Evolutionary conservation across 2,797 vertebrate species (phyloP), one percentile per base, ranked within the genome.

Genomic region (Jordanella pulchra): DNA sequence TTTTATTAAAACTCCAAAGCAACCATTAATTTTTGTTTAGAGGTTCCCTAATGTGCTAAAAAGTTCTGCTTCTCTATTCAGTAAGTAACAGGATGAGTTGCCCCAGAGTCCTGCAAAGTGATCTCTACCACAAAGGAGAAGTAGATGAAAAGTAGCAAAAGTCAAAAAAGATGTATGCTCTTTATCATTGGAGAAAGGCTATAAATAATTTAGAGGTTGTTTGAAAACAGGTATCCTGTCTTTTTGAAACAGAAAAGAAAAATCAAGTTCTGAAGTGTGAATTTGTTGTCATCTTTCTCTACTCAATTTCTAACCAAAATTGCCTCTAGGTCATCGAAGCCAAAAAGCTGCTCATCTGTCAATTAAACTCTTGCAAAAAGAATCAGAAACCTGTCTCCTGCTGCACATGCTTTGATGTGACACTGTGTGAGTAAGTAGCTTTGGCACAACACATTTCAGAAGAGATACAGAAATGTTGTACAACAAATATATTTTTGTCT

Each of bases 361-460:
- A 67, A 9, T 65, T 39, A 73, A 50, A 54, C 30, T 15, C 48
- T 65, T 18, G n/a, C 27, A 53, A 56, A 65, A 64, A 73, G 11
- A 51, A 51, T 14, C 51, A 53, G 25, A 45, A 30, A 15, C 66
- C 65, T 58, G 50, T n/a, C 60, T 76, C 42, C 13, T 67, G 65
- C 27, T 72, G 58, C 30, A 54, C 54, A 21, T 74, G 14, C 63
- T 78, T 63, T 76, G 60, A 81, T 79, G 13, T 74, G 28, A 55
- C 11, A 13, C 27, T n/a, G 28, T 73, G 69, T 56, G 30, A 66
- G 42, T 28, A 35, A 63, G 72, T 50, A 32, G 27, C 0, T 50
- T 53, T 82, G 72, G 48, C 65, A 75, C 77, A 47, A 13, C 14
- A 48, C 47, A 64, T 44, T 35, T 55, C 53, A 7, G 56, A 55